These are phyloP conservation scores for Drosophila tripunctata DNA, from an alignment of 2,888 invertebrate species.

Conservation along the genomic window DNA sequence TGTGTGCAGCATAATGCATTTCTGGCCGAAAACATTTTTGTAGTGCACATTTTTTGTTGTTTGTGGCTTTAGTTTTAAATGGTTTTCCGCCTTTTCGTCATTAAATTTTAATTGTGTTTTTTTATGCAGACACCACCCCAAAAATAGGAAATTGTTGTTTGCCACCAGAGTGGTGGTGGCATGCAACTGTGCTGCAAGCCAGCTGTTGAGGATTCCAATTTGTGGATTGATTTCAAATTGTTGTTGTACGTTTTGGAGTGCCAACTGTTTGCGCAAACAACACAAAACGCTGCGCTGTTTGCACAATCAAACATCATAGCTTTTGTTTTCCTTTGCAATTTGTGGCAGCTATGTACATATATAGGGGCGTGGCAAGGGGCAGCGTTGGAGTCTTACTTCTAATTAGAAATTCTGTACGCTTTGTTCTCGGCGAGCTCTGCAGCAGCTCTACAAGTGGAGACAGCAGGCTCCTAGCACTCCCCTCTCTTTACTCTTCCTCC, in stretches of 20 bases:
- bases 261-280: constrained; percentile 76
- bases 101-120: constrained; percentile 79
- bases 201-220: not conserved
- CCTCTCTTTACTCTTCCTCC: not conserved
- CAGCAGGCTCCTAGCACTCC: not conserved
- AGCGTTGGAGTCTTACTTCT: constrained; percentile 71
- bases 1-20: constrained; percentile 74
- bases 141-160: not conserved
- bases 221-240: not conserved
- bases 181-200: constrained; percentile 2
- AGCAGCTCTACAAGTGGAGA: constrained; percentile 12
- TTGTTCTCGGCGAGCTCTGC: constrained; percentile 37
- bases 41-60: constrained; percentile 12
- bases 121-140: constrained; percentile 50
- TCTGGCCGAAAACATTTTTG: constrained; percentile 32
- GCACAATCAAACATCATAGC: constrained; percentile 58
- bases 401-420: constrained; percentile 78
- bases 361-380: not conserved
- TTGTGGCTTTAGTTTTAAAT: constrained; percentile 9
- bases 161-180: constrained; percentile 5
- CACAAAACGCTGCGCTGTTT: constrained; percentile 60
- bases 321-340: constrained; percentile 78
- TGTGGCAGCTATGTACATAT: constrained; percentile 42
- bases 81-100: constrained; percentile 76
- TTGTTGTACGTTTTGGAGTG: constrained; percentile 48